Evolutionary conservation across 1,140 invertebrate species (phyloP).

Genomic region (Homalodisca vitripennis): DNA sequence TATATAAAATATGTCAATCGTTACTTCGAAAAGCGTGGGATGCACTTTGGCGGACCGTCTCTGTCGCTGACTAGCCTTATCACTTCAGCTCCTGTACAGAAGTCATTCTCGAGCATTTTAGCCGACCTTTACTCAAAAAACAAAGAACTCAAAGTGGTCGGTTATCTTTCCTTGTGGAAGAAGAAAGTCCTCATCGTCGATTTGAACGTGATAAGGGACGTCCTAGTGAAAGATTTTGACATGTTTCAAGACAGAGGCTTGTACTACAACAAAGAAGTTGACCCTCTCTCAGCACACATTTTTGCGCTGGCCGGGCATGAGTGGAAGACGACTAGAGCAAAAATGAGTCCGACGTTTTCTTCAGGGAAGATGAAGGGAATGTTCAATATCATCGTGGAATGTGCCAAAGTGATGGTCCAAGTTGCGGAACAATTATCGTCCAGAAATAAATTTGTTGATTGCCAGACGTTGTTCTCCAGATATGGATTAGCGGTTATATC

Average conservation of each 20-base stretch:
- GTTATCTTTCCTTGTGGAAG: slow-evolving; percentile 19
- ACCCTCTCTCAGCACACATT: slow-evolving; percentile 53
- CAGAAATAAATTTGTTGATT: background rate
- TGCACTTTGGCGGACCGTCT: no score
- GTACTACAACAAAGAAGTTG: slow-evolving; percentile 49
- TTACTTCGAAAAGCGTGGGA: no score
- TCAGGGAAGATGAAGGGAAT: slow-evolving; percentile 60
- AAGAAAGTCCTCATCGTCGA: slow-evolving; percentile 32
- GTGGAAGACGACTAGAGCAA: slow-evolving; percentile 58
- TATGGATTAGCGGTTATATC: no score
- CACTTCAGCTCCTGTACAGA: background rate
- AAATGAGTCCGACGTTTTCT: slow-evolving; percentile 61
- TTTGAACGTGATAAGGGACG: slow-evolving; percentile 50
- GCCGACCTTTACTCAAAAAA: background rate
- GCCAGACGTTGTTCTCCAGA: slow-evolving; percentile 10
- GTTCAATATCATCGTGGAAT: slow-evolving; percentile 52
- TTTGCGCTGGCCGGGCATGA: slow-evolving; percentile 52
- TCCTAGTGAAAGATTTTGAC: slow-evolving; percentile 57
- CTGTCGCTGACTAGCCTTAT: no score
- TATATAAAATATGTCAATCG: no score
- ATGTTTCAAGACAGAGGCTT: slow-evolving; percentile 53
- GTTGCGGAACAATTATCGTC: background rate
- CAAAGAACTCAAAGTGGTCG: background rate
- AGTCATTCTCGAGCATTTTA: background rate
- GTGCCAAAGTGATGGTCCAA: slow-evolving; percentile 37